Evolutionary conservation across 2,113 vertebrate species (phyloP).

Genomic region (Helogale parvula): DNA sequence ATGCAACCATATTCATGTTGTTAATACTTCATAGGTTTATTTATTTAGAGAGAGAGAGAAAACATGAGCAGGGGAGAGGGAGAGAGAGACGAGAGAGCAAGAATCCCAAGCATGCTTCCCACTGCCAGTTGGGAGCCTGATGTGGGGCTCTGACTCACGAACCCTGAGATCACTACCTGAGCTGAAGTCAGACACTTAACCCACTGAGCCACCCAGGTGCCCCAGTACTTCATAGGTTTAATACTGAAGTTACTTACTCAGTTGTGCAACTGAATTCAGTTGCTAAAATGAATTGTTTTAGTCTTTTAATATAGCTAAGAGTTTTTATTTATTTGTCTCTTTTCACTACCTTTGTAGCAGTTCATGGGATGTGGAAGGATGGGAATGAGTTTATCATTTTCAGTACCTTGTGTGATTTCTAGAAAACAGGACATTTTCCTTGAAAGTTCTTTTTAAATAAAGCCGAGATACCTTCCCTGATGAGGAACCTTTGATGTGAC

Average conservation of each 20-base stretch:
- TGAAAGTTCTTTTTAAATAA: constrained; percentile 52
- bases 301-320: neutral
- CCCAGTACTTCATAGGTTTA: neutral
- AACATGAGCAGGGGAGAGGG: too few species aligned
- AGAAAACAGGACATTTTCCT: constrained; percentile 47
- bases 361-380: neutral
- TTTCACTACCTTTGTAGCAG: neutral
- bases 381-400: constrained; percentile 45
- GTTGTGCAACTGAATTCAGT: neutral
- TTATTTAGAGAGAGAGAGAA: too few species aligned
- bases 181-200: too few species aligned
- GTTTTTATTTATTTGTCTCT: constrained; percentile 48
- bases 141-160: too few species aligned
- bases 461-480: neutral
- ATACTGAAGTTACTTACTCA: constrained; percentile 22
- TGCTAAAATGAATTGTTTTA: constrained; percentile 48
- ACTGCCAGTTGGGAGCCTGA: too few species aligned
- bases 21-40: neutral
- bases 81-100: too few species aligned
- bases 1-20: neutral
- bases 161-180: too few species aligned
- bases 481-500: neutral
- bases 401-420: constrained; percentile 29
- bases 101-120: too few species aligned
- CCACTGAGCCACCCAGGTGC: too few species aligned